phyloP scores from a whole-genome alignment of 2,888 invertebrate genomes.

The Buathra laborator region DNA sequence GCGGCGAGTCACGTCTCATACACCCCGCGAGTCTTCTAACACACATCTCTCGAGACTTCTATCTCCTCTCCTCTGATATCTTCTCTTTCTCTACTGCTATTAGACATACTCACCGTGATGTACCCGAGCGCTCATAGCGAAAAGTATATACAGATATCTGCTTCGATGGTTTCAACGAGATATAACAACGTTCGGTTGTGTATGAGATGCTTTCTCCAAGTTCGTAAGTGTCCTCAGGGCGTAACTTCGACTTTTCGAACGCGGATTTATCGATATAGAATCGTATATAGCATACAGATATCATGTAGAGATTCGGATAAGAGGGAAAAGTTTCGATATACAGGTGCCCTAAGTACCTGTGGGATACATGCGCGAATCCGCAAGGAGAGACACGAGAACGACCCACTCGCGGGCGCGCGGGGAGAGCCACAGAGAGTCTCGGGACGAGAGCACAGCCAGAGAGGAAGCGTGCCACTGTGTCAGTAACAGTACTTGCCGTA shows the following conservation, averaged over 20 bases:
- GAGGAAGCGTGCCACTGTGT: conserved; percentile 82
- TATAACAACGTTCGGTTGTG: not conserved
- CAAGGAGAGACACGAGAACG: conserved; percentile 29
- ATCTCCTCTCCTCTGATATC: conserved; percentile 21
- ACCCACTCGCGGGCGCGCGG: conserved; percentile 20
- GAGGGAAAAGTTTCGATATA: conserved; percentile 12
- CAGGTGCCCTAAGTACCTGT: conserved; percentile 44
- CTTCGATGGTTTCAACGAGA: not conserved
- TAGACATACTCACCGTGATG: not conserved
- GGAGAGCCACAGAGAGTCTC: not conserved
- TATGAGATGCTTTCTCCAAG: conserved; percentile 49
- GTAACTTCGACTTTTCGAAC: not conserved
- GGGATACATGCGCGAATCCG: conserved; percentile 32
- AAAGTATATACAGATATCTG: not conserved
- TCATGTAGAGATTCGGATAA: not conserved
- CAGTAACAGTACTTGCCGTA: conserved; percentile 82
- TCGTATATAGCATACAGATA: not conserved
- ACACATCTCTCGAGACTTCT: no score
- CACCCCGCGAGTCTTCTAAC: not conserved
- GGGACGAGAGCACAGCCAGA: conserved; percentile 45
- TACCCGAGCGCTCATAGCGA: not conserved
- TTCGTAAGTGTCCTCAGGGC: conserved; percentile 28
- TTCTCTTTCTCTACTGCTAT: conserved; percentile 29
- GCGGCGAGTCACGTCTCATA: conserved; percentile 66
- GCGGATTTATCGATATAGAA: conserved; percentile 10